Percentiles rank a stretch among this genome's conserved stretches.
These are phyloP conservation scores for Nymphalis c-album DNA, from an alignment of 2,888 invertebrate genomes.

Conservation along the genomic window DNA sequence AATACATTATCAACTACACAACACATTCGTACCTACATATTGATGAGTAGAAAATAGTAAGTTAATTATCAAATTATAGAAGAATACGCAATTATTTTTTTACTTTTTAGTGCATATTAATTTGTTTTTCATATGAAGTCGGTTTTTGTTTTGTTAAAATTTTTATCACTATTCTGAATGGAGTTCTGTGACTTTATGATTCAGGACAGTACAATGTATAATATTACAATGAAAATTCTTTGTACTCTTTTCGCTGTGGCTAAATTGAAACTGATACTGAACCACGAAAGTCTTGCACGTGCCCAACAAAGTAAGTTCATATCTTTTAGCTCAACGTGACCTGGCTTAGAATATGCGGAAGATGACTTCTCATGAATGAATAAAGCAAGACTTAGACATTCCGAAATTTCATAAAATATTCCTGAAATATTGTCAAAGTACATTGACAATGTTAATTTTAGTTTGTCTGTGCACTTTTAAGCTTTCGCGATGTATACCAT, in stretches of 20 bases:
- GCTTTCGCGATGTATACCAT: too few relatives aligned
- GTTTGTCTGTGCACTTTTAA: too few relatives aligned
- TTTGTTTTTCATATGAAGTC: too few relatives aligned
- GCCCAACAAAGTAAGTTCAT: conserved; percentile 12
- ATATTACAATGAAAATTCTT: conserved; percentile 24
- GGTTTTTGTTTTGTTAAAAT: too few relatives aligned
- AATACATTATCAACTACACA: too few relatives aligned
- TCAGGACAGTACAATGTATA: conserved; percentile 15
- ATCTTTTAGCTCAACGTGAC: conserved; percentile 25
- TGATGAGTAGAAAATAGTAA: too few relatives aligned
- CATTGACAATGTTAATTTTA: not conserved
- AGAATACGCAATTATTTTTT: too few relatives aligned
- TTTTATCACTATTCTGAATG: conserved; percentile 23
- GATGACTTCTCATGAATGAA: conserved; percentile 14
- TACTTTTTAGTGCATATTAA: too few relatives aligned
- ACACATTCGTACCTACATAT: too few relatives aligned
- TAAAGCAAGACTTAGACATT: conserved; percentile 1
- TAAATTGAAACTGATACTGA: conserved; percentile 27
- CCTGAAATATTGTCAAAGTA: not conserved
- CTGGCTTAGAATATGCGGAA: conserved; percentile 17
- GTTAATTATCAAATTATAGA: too few relatives aligned
- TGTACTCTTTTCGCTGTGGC: conserved; percentile 17
- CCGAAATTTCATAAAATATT: not conserved
- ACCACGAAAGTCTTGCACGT: conserved; percentile 19
- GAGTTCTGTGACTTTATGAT: conserved; percentile 22